phyloP scores from a whole-genome alignment of 1,140 invertebrate species.

The Epicauta chinensis region DNA sequence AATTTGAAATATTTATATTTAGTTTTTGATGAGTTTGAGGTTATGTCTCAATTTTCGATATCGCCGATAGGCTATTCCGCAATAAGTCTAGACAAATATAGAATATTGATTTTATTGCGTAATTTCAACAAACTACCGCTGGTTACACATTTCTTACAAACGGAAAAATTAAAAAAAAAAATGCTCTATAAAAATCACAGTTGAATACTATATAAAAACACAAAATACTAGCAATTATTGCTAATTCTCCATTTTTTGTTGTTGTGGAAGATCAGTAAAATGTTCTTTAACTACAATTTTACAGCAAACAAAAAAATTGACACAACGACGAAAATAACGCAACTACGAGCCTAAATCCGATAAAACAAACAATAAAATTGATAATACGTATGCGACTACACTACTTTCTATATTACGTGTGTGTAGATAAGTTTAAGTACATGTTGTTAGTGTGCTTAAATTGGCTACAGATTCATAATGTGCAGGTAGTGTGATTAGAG shows the following conservation, averaged over 20 bases:
- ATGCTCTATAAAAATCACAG: constrained; percentile 16
- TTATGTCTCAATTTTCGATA: too few species aligned
- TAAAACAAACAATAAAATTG: constrained; percentile 3
- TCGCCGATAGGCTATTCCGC: too few species aligned
- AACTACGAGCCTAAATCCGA: constrained; percentile 6
- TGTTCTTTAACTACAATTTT: constrained; percentile 9
- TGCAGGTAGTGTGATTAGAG: constrained; percentile 60
- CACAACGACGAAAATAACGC: neutral
- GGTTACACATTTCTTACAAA: too few species aligned
- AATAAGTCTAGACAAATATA: too few species aligned
- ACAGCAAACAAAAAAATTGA: constrained; percentile 3
- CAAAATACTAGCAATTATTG: neutral
- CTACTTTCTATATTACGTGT: too few species aligned
- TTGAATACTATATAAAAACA: constrained; percentile 9
- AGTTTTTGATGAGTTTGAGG: too few species aligned
- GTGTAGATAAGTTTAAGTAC: constrained; percentile 33
- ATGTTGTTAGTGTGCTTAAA: constrained; percentile 23
- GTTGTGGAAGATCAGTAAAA: constrained; percentile 12
- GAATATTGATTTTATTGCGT: too few species aligned
- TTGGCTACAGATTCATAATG: constrained; percentile 55
- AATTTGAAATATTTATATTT: too few species aligned
- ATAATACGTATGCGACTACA: too few species aligned
- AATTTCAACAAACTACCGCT: too few species aligned
- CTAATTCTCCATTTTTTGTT: neutral
- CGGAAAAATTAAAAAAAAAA: constrained; percentile 3